These are phyloP conservation scores for Drosophila sordidapex DNA, from an alignment of 2,888 invertebrate species.

Conservation along the genomic window DNA sequence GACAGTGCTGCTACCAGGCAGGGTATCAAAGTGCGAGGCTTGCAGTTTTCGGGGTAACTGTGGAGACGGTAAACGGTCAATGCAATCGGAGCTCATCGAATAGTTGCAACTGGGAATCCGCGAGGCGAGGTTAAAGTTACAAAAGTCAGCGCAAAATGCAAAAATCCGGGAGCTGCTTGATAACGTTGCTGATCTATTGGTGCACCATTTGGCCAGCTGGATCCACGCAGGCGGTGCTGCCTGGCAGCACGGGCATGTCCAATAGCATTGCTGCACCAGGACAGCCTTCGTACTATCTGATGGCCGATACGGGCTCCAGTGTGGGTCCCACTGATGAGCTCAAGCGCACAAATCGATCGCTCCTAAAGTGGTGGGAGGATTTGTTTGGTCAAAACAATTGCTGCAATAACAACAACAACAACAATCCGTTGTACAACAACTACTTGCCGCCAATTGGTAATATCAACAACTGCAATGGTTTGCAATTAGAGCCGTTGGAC, in stretches of 20 bases:
- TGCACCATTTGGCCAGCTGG: constrained; percentile 4
- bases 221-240: constrained; percentile 7
- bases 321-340: constrained; percentile 64
- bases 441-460: constrained; percentile 15
- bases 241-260: background rate
- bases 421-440: constrained; percentile 15
- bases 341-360: constrained; percentile 68
- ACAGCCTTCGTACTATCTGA: constrained; percentile 62
- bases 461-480: constrained; percentile 48
- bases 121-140: constrained; percentile 62
- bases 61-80: constrained; percentile 24
- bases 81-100: constrained; percentile 53
- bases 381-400: constrained; percentile 57
- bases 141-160: constrained; percentile 47
- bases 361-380: constrained; percentile 75
- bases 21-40: constrained; percentile 39
- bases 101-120: constrained; percentile 63
- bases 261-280: constrained; percentile 58
- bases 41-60: constrained; percentile 38
- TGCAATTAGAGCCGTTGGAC: constrained; percentile 55
- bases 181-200: constrained; percentile 7
- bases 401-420: constrained; percentile 51
- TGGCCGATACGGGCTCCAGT: constrained; percentile 66
- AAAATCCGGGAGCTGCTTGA: constrained; percentile 28
- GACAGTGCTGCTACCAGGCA: background rate